Evolutionary conservation across 2,113 vertebrate species (phyloP).

Genomic region (Rhinopomastus cyanomelas): DNA sequence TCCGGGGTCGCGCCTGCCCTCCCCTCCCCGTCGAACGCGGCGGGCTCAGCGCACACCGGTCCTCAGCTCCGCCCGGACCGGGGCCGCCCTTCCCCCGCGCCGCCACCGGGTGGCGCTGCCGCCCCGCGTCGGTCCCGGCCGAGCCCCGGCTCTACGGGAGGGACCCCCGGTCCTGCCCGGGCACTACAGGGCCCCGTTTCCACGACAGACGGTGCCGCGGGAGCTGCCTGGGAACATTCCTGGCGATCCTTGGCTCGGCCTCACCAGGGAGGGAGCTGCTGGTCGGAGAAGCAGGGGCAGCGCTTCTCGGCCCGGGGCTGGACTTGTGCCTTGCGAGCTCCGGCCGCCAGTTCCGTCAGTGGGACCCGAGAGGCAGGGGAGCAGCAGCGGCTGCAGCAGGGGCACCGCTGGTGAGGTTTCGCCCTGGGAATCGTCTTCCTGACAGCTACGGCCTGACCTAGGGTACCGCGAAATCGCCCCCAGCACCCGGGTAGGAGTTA

Average conservation of each 20-base stretch:
- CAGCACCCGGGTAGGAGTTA: too few relatives aligned
- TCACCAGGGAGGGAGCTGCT: not conserved
- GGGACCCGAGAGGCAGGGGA: too few relatives aligned
- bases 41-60: too few relatives aligned
- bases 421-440: too few relatives aligned
- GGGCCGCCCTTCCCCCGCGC: not conserved
- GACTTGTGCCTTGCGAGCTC: not conserved
- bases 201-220: not conserved
- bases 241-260: not conserved
- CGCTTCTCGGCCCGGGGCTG: not conserved
- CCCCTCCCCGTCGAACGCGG: too few relatives aligned
- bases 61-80: too few relatives aligned
- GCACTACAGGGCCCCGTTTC: not conserved
- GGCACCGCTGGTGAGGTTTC: too few relatives aligned
- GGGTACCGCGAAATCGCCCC: too few relatives aligned
- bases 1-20: fast-evolving
- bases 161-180: fast-evolving
- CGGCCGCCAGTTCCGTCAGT: too few relatives aligned
- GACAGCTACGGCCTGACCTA: too few relatives aligned
- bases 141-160: not conserved
- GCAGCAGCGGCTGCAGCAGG: too few relatives aligned
- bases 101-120: not conserved
- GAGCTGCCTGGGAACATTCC: constrained; percentile 7
- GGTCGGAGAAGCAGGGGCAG: not conserved
- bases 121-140: not conserved